Conservation (phyloP, 1,140 invertebrate genomes). For the Bombus cullumanus region DNA sequence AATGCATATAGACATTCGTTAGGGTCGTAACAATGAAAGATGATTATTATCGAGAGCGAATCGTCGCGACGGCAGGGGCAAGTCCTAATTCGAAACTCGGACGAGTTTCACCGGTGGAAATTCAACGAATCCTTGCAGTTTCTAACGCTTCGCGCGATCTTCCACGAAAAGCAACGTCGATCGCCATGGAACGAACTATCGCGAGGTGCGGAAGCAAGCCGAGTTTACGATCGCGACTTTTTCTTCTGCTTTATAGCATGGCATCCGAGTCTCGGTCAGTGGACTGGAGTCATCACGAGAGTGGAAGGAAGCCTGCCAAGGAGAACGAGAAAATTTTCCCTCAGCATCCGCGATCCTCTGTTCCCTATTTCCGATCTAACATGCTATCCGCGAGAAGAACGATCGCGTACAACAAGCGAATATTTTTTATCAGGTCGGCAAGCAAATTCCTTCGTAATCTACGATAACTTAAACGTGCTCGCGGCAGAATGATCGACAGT, state of each 20-base stretch:
- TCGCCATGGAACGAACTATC: slow-evolving; percentile 52
- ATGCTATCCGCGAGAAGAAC: too few relatives aligned
- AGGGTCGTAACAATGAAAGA: not conserved
- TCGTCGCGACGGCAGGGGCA: not conserved
- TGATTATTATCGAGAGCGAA: not conserved
- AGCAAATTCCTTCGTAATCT: not conserved
- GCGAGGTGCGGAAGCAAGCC: slow-evolving; percentile 54
- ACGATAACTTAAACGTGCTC: not conserved
- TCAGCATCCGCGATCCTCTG: slow-evolving; percentile 33
- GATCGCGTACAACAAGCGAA: too few relatives aligned
- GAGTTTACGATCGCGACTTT: slow-evolving; percentile 63
- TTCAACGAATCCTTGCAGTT: not conserved
- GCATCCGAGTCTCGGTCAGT: slow-evolving; percentile 61
- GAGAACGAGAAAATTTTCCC: slow-evolving; percentile 55
- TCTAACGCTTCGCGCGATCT: not conserved
- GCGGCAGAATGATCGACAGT: slow-evolving; percentile 10
- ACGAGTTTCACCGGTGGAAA: not conserved
- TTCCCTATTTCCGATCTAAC: slow-evolving; percentile 9
- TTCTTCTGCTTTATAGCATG: slow-evolving; percentile 51
- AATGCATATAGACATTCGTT: not conserved
- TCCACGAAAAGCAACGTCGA: slow-evolving; percentile 27
- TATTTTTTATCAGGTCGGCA: not conserved
- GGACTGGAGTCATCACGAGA: slow-evolving; percentile 51
- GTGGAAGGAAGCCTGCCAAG: slow-evolving; percentile 50
- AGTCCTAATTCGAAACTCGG: not conserved